Conservation (phyloP, 2,113 vertebrate species). For the Pelecanoides urinatrix region DNA sequence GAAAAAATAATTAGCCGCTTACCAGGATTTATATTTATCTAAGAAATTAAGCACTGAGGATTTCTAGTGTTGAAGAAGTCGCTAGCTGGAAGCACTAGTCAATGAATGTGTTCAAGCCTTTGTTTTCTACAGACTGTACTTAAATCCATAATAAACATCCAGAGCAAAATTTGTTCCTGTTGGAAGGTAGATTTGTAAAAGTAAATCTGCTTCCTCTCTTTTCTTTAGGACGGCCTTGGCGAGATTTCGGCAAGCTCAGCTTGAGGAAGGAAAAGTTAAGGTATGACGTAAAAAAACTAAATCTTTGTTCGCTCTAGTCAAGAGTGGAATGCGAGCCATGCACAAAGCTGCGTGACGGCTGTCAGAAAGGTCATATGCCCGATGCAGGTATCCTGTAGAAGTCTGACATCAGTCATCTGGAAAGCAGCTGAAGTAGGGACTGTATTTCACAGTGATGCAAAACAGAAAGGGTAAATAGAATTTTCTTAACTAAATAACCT, state of each 20-base stretch:
- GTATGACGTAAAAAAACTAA: conserved; percentile 56
- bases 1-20: not conserved
- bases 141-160: not conserved
- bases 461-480: not conserved
- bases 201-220: not conserved
- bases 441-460: not conserved
- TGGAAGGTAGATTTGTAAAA: not conserved
- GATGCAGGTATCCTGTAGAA: not conserved
- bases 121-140: not conserved
- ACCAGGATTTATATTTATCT: not conserved
- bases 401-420: too few species aligned
- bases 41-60: not conserved
- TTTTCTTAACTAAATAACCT: not conserved
- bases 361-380: accelerated
- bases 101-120: not conserved
- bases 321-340: accelerated
- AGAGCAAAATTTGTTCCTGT: not conserved
- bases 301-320: not conserved
- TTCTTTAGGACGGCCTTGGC: conserved; percentile 92
- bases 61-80: not conserved
- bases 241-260: conserved; percentile 94
- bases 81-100: accelerated
- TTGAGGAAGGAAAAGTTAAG: conserved; percentile 96
- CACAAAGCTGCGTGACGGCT: not conserved
- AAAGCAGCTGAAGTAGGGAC: not conserved